Conservation (phyloP, 2,113 vertebrate genomes). For the Tachuris rubrigastra region DNA sequence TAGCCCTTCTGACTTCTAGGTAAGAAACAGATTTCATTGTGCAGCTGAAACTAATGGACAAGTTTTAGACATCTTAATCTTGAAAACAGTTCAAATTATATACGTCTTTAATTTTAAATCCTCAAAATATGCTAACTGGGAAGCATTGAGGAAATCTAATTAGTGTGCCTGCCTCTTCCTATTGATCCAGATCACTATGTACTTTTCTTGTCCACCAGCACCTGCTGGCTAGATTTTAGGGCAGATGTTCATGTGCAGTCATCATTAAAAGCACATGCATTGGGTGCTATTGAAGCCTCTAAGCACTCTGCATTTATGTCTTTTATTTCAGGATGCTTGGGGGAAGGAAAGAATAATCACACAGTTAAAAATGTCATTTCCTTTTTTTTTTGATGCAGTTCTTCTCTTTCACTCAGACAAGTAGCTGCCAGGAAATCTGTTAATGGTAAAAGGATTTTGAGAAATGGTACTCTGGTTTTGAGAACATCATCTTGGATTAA, state of each 20-base stretch:
- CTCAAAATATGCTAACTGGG: not conserved
- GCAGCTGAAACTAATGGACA: not conserved
- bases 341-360: not conserved
- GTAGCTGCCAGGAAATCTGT: not conserved
- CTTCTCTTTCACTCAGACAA: not conserved
- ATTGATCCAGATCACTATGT: not conserved
- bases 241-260: not conserved
- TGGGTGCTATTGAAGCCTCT: not conserved
- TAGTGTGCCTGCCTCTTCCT: not conserved
- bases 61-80: not conserved
- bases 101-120: not conserved
- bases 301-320: not conserved
- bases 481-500: not conserved
- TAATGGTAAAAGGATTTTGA: not conserved
- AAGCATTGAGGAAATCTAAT: not conserved
- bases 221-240: not conserved
- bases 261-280: not conserved
- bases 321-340: not conserved
- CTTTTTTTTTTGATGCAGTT: not conserved
- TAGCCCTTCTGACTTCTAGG: not conserved
- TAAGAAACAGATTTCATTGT: not conserved
- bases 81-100: not conserved
- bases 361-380: not conserved
- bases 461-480: not conserved
- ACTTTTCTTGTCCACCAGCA: constrained; percentile 5